phyloP scores from a whole-genome alignment of 2,797 vertebrate species.

The Jordanella pulchra region DNA sequence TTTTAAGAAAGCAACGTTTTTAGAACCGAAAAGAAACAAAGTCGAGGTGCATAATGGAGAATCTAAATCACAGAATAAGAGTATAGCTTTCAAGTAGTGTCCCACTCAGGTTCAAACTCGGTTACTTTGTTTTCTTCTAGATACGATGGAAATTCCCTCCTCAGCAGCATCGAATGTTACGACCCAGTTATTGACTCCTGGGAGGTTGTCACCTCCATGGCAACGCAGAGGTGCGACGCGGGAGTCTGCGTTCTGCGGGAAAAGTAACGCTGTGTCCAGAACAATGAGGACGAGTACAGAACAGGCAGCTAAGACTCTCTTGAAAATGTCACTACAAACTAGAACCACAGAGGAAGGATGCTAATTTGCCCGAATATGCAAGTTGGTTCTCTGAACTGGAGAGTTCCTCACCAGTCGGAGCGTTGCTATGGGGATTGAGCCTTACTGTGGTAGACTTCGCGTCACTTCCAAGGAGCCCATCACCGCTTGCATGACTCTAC shows the following conservation, averaged over 20 bases:
- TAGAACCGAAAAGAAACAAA: not conserved
- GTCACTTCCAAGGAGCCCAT: conserved; percentile 57
- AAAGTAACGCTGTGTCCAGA: conserved; percentile 81
- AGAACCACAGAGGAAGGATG: conserved; percentile 48
- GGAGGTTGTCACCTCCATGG: conserved; percentile 99
- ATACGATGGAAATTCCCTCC: conserved; percentile 96
- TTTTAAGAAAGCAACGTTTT: not conserved
- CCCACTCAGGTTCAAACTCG: conserved; percentile 6
- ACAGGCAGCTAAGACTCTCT: conserved; percentile 72
- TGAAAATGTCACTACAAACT: conserved; percentile 50
- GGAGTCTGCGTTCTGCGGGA: conserved; percentile 97
- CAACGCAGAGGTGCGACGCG: conserved; percentile 97
- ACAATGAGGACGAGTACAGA: conserved; percentile 30
- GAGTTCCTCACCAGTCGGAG: conserved; percentile 21
- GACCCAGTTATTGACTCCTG: conserved; percentile 97
- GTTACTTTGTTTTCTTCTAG: conserved; percentile 66
- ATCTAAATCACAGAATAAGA: not conserved
- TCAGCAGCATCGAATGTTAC: conserved; percentile 98
- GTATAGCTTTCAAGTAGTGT: not conserved
- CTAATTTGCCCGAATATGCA: conserved; percentile 50
- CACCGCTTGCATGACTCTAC: conserved; percentile 70
- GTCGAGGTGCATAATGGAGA: not conserved
- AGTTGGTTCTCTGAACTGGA: conserved; percentile 25
- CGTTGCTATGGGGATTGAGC: conserved; percentile 52
- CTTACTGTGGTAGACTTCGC: conserved; percentile 48